phyloP scores from a whole-genome alignment of 2,888 invertebrate species.

The Harpalus rufipes region DNA sequence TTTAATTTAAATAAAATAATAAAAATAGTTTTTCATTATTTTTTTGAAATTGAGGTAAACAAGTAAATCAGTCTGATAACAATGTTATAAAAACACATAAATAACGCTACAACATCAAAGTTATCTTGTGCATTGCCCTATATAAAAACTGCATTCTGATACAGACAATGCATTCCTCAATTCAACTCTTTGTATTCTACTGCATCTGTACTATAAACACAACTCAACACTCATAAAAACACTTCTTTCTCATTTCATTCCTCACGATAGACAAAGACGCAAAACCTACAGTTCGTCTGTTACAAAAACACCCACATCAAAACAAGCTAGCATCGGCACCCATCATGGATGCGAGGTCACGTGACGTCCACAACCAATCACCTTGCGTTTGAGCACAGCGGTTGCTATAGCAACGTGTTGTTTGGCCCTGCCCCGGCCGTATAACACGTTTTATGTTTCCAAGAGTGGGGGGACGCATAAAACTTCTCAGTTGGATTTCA shows the following conservation, averaged over 20 bases:
- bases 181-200: constrained; percentile 33
- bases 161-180: constrained; percentile 47
- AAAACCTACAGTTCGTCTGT: constrained; percentile 31
- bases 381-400: constrained; percentile 72
- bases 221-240: constrained; percentile 49
- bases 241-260: constrained; percentile 4
- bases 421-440: constrained; percentile 71
- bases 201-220: constrained; percentile 45
- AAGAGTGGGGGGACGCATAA: constrained; percentile 57
- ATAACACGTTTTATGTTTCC: constrained; percentile 60
- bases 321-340: constrained; percentile 58
- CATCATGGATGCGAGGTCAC: constrained; percentile 71
- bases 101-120: constrained; percentile 20
- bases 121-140: constrained; percentile 64
- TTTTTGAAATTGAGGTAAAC: constrained; percentile 27
- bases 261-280: constrained; percentile 43
- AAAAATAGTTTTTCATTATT: background rate
- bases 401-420: constrained; percentile 76
- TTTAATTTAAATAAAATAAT: background rate
- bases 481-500: constrained; percentile 70
- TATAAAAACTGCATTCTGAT: constrained; percentile 61
- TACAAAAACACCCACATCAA: constrained; percentile 57
- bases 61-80: constrained; percentile 22
- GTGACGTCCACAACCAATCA: constrained; percentile 75
- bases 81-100: constrained; percentile 48